A percentile compares a stretch with the other conserved stretches of the same genome.
phyloP scores from a whole-genome alignment of 2,797 vertebrate genomes.

The Rhadinocentrus ornatus region DNA sequence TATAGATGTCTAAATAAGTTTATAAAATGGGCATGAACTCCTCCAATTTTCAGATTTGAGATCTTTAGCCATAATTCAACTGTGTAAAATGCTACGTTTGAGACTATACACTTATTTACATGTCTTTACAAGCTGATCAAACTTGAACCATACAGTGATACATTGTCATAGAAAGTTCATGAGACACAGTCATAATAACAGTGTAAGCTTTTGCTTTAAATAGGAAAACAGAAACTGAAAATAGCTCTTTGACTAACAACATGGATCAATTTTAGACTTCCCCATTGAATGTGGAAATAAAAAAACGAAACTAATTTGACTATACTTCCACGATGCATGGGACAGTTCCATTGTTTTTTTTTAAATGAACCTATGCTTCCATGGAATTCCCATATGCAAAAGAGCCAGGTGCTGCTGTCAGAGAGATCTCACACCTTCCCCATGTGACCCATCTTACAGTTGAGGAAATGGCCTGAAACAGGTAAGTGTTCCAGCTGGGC shows the following conservation, averaged over 20 bases:
- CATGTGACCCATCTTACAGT: slow-evolving; percentile 54
- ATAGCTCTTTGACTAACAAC: slow-evolving; percentile 39
- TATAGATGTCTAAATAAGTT: neutral
- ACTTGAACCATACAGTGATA: neutral
- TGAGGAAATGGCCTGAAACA: slow-evolving; percentile 65
- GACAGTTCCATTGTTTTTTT: slow-evolving; percentile 65
- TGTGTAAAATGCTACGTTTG: neutral
- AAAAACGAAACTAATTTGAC: slow-evolving; percentile 78
- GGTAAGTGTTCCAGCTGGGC: slow-evolving; percentile 56
- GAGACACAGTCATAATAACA: neutral
- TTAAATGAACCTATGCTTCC: slow-evolving; percentile 66
- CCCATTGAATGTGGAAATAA: slow-evolving; percentile 71
- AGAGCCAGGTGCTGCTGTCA: slow-evolving; percentile 49
- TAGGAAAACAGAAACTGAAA: slow-evolving; percentile 12
- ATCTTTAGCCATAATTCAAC: too few species aligned
- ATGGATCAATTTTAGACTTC: slow-evolving; percentile 61
- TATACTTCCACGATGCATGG: slow-evolving; percentile 54
- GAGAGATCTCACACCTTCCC: slow-evolving; percentile 45
- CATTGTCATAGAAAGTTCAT: neutral
- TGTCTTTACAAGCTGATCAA: neutral
- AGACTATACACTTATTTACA: neutral
- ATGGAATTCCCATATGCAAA: slow-evolving; percentile 84
- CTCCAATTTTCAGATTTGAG: neutral
- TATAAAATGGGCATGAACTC: neutral
- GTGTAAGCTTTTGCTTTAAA: neutral